Base-by-base conservation (phyloP, 2,113 vertebrate genomes). In the Dicrurus megarhynchus region DNA sequence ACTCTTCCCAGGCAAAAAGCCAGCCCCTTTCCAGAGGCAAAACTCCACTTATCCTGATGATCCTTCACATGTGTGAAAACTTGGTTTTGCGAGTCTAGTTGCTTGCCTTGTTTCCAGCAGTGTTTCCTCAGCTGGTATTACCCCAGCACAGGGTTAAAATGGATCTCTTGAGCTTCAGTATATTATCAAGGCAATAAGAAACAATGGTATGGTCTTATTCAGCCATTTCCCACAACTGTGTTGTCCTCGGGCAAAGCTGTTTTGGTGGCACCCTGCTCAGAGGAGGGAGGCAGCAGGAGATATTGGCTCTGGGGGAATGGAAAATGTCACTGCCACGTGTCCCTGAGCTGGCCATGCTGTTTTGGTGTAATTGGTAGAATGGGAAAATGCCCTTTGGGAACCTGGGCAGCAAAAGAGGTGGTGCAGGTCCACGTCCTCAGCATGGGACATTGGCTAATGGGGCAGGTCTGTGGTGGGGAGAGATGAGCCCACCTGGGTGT, bases 181-280 rank as follows among this genome's bases (percentile, higher is more conserved):
- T 75, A 89, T 79, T 87, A 68, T 87, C 86, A 96, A 90, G 86
- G 80, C 88, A 95, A 94, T 60, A 23, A 94, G 68, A 88, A 87
- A 46, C 22, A 28, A 46, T 0, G 0, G 28, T 59, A 26, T 56
- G 22, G 39, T 70, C 82, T 76, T 74, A 55, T 52, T 75, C 47
- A 92, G 64, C 49, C 64, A 46, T 79, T 94, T 19, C 30, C 49
- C 55, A 39, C 23, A 50, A 15, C 27, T 6, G 1, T 8, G 18
- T 1, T 61, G 33, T 37, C 50, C 46, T 57, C 2, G 1, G 64
- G 44, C 52, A 71, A 41, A 65, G 44, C 18, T 81, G 28, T 35
- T 74, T 78, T n/a, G 39, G 56, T 68, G 76, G 57, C 26, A 85
- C 28, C 22, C 28, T 44, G 44, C 41, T 50, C n/a, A 41, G 20